Conservation (phyloP, 2,888 invertebrate genomes). For the Cantharis rufa region DNA sequence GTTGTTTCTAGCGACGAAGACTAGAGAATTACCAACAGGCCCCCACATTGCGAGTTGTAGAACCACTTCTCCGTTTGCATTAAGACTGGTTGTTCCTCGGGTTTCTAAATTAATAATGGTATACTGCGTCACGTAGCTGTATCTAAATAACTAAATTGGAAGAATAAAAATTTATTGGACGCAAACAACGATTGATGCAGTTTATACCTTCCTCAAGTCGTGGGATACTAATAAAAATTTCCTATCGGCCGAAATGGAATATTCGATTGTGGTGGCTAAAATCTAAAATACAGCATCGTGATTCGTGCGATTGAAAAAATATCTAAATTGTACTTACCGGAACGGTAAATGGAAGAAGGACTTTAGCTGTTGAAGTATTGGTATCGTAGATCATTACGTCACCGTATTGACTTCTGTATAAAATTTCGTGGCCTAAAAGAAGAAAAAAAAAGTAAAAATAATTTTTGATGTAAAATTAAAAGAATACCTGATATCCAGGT, state of each 20-base stretch:
- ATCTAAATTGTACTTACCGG: conserved; percentile 54
- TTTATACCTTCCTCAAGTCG: conserved; percentile 66
- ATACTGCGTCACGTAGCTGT: conserved; percentile 79
- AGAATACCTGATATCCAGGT: conserved; percentile 76
- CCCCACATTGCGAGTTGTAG: conserved; percentile 80
- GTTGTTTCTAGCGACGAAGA: conserved; percentile 75
- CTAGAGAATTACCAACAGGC: conserved; percentile 71
- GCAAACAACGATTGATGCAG: background rate
- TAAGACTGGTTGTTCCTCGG: conserved; percentile 54
- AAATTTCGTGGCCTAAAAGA: conserved; percentile 64
- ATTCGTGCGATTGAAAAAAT: background rate
- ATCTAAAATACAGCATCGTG: conserved; percentile 44
- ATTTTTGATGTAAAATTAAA: no score
- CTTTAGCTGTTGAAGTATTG: conserved; percentile 50
- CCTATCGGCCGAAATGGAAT: conserved; percentile 68
- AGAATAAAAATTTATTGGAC: background rate
- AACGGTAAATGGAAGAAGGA: conserved; percentile 57
- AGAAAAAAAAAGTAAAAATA: conserved; percentile 25
- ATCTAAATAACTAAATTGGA: conserved; percentile 70
- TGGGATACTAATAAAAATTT: conserved; percentile 66
- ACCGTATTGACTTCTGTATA: conserved; percentile 64
- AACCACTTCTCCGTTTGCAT: conserved; percentile 52
- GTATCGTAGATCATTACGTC: conserved; percentile 63
- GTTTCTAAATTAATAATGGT: conserved; percentile 67
- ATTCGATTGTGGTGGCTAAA: conserved; percentile 56